These are phyloP conservation scores for Hemibagrus guttatus DNA, from an alignment of 2,797 vertebrate species.

Conservation along the genomic window DNA sequence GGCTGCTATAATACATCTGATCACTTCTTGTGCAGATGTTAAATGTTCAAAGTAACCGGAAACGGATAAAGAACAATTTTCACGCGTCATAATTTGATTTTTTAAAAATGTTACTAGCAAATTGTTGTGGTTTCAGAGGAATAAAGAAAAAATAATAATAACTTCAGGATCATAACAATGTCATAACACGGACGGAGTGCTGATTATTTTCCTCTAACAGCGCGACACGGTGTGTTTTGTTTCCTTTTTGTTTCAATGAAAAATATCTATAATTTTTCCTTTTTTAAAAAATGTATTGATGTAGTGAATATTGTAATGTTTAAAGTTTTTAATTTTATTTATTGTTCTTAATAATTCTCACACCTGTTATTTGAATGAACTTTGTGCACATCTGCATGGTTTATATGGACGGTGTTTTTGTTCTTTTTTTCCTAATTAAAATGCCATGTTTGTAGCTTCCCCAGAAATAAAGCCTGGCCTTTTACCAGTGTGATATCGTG, in stretches of 20 bases:
- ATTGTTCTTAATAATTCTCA: not conserved
- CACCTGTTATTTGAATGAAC: not conserved
- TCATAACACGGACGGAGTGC: not conserved
- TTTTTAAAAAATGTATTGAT: not conserved
- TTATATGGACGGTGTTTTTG: not conserved
- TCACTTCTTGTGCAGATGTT: not conserved
- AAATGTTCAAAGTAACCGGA: not conserved
- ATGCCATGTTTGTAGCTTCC: not conserved
- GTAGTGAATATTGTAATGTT: no score
- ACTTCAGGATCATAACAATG: not conserved
- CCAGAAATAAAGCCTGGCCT: not conserved
- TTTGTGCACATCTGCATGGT: not conserved
- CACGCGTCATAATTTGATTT: no score
- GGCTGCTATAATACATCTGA: no score
- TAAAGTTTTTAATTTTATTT: not conserved
- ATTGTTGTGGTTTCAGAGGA: not conserved
- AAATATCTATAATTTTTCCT: no score
- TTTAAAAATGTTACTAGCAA: not conserved
- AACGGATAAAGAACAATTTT: not conserved
- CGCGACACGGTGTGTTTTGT: not conserved
- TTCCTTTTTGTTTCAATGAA: not conserved
- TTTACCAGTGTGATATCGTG: not conserved
- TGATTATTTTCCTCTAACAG: not conserved
- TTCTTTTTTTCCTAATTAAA: not conserved
- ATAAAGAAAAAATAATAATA: no score